Percentiles rank a stretch among this genome's conserved stretches.
phyloP scores from a whole-genome alignment of 2,888 invertebrate species.

The Falcaria lacertinaria region DNA sequence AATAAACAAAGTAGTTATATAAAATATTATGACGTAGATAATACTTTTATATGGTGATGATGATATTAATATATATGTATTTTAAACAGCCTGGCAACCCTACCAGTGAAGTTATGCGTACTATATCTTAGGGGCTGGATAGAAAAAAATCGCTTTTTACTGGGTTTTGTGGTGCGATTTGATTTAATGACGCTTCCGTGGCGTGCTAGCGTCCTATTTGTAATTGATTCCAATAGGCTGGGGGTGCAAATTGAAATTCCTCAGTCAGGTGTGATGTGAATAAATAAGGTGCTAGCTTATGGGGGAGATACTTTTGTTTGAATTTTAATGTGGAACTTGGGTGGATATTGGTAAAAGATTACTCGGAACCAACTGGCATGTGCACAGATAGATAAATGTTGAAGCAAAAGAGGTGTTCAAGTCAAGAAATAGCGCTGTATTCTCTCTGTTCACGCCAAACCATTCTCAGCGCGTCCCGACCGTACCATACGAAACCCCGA shows the following conservation, averaged over 20 bases:
- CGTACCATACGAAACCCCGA: too few relatives aligned
- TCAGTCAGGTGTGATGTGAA: constrained; percentile 54
- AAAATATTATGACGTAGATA: too few relatives aligned
- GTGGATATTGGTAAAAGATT: too few relatives aligned
- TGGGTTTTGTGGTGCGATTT: constrained; percentile 67
- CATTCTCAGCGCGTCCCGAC: too few relatives aligned
- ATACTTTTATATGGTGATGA: too few relatives aligned
- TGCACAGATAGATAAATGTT: too few relatives aligned
- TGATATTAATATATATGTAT: not conserved
- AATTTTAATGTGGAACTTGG: not conserved
- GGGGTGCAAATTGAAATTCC: constrained; percentile 68
- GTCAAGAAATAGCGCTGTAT: too few relatives aligned
- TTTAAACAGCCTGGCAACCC: constrained; percentile 16
- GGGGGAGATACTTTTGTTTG: constrained; percentile 5
- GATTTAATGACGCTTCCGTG: constrained; percentile 70
- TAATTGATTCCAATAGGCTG: constrained; percentile 62
- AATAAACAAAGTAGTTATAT: too few relatives aligned
- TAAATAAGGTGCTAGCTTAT: constrained; percentile 27
- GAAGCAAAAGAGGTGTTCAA: too few relatives aligned
- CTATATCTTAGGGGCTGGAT: constrained; percentile 43
- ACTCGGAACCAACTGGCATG: too few relatives aligned
- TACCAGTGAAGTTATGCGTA: constrained; percentile 31
- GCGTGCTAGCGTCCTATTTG: constrained; percentile 58
- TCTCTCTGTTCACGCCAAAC: too few relatives aligned
- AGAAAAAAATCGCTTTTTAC: constrained; percentile 75